Evolutionary conservation across 2,113 vertebrate species (phyloP).

Genomic region (Rhegmatorhina hoffmannsi): DNA sequence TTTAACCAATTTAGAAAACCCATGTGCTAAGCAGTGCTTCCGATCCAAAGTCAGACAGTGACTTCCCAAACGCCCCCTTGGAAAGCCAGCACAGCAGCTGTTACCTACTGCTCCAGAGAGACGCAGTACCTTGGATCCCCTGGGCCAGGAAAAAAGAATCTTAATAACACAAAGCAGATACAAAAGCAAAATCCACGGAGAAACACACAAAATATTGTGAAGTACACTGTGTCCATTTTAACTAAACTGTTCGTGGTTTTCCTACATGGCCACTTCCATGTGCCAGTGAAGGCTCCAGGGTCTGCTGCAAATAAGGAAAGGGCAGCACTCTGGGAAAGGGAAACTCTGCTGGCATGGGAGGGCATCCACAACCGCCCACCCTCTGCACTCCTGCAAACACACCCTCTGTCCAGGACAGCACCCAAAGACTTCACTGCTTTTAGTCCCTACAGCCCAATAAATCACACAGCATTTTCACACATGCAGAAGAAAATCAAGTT

Average conservation of each 20-base stretch:
- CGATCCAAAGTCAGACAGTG: not conserved
- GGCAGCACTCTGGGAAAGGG: not conserved
- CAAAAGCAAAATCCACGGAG: not conserved
- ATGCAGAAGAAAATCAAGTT: not conserved
- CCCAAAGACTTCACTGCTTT: not conserved
- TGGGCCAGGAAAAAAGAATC: not conserved
- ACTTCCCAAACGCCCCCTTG: not conserved
- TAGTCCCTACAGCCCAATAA: not conserved
- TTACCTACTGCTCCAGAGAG: not conserved
- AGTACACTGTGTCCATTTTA: not conserved
- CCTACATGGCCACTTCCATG: not conserved
- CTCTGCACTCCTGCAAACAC: not conserved
- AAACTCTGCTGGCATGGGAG: not conserved
- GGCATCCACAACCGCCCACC: not conserved
- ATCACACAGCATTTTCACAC: not conserved
- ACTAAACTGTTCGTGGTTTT: not conserved
- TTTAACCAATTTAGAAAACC: not conserved
- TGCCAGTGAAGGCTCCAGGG: rapidly evolving
- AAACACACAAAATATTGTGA: not conserved
- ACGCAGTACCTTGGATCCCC: not conserved
- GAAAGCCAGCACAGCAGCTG: not conserved
- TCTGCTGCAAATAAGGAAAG: not conserved
- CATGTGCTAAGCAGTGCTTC: not conserved
- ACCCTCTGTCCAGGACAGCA: not conserved
- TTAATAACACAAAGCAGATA: not conserved